Conservation (phyloP, 1,140 invertebrate genomes). For the Antheraea pernyi region DNA sequence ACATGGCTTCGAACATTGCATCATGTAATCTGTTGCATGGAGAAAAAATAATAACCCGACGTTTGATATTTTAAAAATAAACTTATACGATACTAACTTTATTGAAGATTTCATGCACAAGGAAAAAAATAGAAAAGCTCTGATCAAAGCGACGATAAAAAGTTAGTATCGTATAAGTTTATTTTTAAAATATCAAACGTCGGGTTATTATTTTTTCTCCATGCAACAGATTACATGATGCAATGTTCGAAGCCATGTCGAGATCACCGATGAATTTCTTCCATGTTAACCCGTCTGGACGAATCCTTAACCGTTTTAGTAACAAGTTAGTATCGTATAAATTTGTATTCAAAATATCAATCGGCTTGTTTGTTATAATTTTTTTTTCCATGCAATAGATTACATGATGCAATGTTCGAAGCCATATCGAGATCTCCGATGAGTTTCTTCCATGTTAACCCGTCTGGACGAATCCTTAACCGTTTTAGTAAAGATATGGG, state of each 20-base stretch:
- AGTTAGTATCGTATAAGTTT: constrained; percentile 74
- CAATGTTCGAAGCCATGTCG: constrained; percentile 83
- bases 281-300: constrained; percentile 86
- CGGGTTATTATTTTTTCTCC: too few relatives aligned
- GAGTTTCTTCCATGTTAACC: constrained; percentile 90
- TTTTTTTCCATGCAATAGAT: constrained; percentile 28
- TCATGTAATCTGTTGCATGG: constrained; percentile 80
- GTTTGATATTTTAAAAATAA: too few relatives aligned
- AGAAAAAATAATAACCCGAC: too few relatives aligned
- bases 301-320: constrained; percentile 80
- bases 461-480: constrained; percentile 82
- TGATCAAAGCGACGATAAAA: constrained; percentile 80
- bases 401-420: constrained; percentile 86
- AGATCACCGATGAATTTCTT: constrained; percentile 88
- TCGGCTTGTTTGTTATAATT: too few relatives aligned
- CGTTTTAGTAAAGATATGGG: constrained; percentile 81
- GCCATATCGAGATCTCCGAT: constrained; percentile 83
- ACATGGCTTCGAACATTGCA: constrained; percentile 82
- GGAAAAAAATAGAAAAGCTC: constrained; percentile 87
- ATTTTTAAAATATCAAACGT: too few relatives aligned
- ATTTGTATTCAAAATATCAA: too few relatives aligned
- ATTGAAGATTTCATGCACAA: constrained; percentile 88
- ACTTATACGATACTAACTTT: constrained; percentile 77
- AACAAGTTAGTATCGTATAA: constrained; percentile 79
- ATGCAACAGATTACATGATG: constrained; percentile 80